Evolutionary conservation across 2,888 invertebrate species (phyloP).

Genomic region (Trileptium ribeirensis): DNA sequence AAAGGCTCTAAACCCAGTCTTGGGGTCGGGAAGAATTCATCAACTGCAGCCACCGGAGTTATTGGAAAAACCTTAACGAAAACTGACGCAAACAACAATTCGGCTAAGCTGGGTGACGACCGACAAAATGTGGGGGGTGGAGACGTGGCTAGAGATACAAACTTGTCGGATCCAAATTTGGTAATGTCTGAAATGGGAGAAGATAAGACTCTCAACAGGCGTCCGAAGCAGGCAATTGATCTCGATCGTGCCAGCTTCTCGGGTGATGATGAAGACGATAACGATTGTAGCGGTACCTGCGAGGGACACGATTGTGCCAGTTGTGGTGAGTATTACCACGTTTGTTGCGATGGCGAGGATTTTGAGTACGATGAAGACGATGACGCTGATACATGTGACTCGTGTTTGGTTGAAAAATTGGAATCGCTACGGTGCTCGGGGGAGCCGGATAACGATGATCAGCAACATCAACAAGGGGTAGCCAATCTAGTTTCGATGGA

Average conservation of each 20-base stretch:
- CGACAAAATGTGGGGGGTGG: too few species aligned
- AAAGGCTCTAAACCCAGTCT: background rate
- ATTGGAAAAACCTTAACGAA: background rate
- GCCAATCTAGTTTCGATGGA: background rate
- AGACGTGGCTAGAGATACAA: too few species aligned
- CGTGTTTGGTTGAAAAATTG: slow-evolving; percentile 27
- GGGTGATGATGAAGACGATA: slow-evolving; percentile 19
- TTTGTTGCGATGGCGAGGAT: background rate
- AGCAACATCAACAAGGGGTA: background rate
- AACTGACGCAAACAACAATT: background rate
- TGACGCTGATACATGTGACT: slow-evolving; percentile 23
- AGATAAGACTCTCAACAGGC: background rate
- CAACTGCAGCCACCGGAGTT: background rate
- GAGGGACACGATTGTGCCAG: background rate
- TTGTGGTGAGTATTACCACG: background rate
- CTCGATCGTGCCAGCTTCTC: slow-evolving; percentile 29
- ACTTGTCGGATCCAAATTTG: background rate
- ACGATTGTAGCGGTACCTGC: background rate
- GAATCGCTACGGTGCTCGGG: slow-evolving; percentile 1
- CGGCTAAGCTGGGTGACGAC: background rate
- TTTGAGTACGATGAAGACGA: background rate
- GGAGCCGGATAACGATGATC: background rate
- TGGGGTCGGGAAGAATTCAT: background rate
- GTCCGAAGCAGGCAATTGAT: background rate
- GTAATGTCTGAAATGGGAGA: background rate